Evolutionary conservation across 2,113 vertebrate genomes (phyloP).

Genomic region (Hipposideros armiger): DNA sequence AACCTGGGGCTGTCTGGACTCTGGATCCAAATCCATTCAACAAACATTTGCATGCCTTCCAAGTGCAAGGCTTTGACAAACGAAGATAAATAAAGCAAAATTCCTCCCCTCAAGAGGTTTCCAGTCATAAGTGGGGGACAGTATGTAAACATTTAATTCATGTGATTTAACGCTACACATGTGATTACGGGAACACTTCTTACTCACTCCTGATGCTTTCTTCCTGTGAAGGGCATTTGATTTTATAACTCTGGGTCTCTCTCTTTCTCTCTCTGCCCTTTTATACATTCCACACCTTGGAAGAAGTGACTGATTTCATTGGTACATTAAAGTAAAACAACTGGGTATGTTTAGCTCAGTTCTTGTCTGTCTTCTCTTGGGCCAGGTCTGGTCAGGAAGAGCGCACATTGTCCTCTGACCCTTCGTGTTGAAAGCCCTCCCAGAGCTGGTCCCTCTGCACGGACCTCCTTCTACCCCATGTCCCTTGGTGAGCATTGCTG

Average conservation of each 20-base stretch:
- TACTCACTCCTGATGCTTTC: background rate
- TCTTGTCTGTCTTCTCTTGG: background rate
- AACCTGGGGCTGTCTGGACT: background rate
- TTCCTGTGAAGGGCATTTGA: background rate
- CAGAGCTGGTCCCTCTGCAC: background rate
- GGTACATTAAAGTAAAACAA: background rate
- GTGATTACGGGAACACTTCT: background rate
- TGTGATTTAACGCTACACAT: background rate
- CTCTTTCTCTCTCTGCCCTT: background rate
- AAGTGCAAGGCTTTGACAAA: background rate
- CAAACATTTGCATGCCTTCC: background rate
- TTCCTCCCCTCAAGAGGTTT: background rate
- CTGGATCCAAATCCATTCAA: background rate
- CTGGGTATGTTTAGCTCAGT: background rate
- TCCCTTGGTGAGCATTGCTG: background rate
- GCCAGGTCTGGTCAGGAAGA: background rate
- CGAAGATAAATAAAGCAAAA: background rate
- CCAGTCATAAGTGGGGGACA: background rate
- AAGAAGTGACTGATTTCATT: background rate
- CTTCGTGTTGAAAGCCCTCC: background rate
- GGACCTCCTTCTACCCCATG: too few relatives aligned
- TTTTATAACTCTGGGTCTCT: background rate
- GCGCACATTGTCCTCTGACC: accelerated
- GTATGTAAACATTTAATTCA: background rate
- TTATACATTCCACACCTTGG: background rate